phyloP scores from a whole-genome alignment of 2,797 vertebrate species.

The Gallinago stenura region DNA sequence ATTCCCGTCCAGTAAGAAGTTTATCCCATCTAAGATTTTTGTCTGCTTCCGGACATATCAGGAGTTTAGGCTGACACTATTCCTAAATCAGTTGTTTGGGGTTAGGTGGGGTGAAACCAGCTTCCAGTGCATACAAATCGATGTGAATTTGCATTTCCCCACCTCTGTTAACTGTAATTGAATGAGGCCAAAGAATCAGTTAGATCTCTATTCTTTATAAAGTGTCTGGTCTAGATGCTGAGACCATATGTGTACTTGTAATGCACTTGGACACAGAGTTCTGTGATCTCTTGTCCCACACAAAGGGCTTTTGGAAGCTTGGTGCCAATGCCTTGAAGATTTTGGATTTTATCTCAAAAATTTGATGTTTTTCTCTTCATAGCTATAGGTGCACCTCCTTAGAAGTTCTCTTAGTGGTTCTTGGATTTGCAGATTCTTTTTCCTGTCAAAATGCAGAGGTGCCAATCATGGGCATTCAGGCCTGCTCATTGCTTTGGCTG shows the following conservation, averaged over 20 bases:
- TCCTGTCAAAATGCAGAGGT: neutral
- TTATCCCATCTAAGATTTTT: slow-evolving; percentile 34
- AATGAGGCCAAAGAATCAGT: neutral
- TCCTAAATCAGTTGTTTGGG: neutral
- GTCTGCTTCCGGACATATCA: neutral
- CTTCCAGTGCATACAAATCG: neutral
- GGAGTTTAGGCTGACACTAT: neutral
- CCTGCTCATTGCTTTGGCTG: neutral
- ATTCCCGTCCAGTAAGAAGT: slow-evolving; percentile 13
- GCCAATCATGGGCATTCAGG: neutral
- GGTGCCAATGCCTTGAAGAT: neutral
- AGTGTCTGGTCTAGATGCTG: neutral
- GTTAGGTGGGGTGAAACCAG: neutral
- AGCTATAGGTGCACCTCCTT: neutral
- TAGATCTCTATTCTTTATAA: neutral
- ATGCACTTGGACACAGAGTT: neutral
- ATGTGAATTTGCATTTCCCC: neutral
- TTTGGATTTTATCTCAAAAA: neutral
- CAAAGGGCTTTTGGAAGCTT: neutral
- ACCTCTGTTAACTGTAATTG: neutral
- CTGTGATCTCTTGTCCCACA: neutral
- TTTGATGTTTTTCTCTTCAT: neutral
- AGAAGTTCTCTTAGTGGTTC: neutral
- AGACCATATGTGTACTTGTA: neutral
- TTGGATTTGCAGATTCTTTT: neutral